Evolutionary conservation across 2,113 vertebrate species (phyloP).

Genomic region (Crotalus viridis): DNA sequence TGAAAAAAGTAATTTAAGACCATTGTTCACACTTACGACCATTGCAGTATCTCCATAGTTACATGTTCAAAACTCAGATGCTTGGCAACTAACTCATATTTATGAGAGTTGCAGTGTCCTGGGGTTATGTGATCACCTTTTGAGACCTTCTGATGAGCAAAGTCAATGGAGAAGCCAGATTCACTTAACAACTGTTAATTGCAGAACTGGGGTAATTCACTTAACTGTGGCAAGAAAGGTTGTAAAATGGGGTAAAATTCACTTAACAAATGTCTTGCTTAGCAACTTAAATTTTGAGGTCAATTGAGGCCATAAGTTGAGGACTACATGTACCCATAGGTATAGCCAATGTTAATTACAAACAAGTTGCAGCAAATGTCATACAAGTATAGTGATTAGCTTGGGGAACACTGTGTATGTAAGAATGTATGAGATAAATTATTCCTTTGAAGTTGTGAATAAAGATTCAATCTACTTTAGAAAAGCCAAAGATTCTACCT

Average conservation of each 20-base stretch:
- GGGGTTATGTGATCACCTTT: not conserved
- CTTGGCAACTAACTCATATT: not conserved
- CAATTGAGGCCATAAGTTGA: not conserved
- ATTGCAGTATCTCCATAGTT: not conserved
- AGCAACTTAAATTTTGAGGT: not conserved
- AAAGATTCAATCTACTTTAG: not conserved
- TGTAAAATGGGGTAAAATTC: not conserved
- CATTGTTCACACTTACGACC: not conserved
- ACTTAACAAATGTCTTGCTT: not conserved
- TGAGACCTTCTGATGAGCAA: not conserved
- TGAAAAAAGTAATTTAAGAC: not conserved
- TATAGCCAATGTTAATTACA: not conserved
- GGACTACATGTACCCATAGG: not conserved
- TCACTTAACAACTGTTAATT: not conserved
- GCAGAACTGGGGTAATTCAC: not conserved
- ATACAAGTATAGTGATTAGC: not conserved
- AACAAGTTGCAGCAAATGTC: not conserved
- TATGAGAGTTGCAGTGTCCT: not conserved
- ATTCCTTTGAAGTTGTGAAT: not conserved
- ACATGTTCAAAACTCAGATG: not conserved
- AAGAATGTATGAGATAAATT: not conserved
- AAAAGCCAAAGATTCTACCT: not conserved
- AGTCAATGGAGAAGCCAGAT: not conserved
- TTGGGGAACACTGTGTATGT: not conserved
- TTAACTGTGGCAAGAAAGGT: too few species aligned